Conservation (phyloP, 2,797 vertebrate genomes). For the Alauda arvensis region DNA sequence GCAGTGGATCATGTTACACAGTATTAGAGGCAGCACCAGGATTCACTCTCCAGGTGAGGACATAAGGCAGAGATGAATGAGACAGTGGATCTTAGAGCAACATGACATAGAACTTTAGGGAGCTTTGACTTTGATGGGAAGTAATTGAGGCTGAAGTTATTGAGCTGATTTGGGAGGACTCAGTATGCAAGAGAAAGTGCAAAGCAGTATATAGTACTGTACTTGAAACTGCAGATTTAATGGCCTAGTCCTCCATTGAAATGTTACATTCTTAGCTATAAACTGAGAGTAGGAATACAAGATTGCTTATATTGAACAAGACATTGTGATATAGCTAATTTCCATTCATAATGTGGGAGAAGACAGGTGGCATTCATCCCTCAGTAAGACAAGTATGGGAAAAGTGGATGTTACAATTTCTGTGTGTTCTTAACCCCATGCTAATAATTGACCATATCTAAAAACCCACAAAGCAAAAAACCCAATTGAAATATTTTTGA, state of each 20-base stretch:
- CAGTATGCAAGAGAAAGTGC: neutral
- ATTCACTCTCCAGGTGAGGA: neutral
- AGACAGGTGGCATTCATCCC: neutral
- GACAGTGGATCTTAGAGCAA: neutral
- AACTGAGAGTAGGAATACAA: neutral
- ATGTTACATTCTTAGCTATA: neutral
- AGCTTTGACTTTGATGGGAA: neutral
- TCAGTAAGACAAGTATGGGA: neutral
- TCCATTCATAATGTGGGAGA: neutral
- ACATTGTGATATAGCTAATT: neutral
- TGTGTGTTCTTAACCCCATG: neutral
- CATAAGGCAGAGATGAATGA: neutral
- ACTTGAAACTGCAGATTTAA: neutral
- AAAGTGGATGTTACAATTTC: neutral
- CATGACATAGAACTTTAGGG: rapidly evolving
- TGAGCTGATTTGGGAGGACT: neutral
- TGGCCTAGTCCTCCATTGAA: neutral
- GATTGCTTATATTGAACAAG: neutral
- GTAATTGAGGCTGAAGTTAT: rapidly evolving
- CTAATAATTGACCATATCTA: neutral
- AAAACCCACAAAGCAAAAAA: neutral
- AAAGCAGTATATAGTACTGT: neutral
- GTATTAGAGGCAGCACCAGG: neutral
- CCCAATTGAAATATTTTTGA: neutral
- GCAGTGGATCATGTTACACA: neutral